These are phyloP conservation scores for Chelmon rostratus DNA, from an alignment of 2,797 vertebrate species.

Conservation along the genomic window DNA sequence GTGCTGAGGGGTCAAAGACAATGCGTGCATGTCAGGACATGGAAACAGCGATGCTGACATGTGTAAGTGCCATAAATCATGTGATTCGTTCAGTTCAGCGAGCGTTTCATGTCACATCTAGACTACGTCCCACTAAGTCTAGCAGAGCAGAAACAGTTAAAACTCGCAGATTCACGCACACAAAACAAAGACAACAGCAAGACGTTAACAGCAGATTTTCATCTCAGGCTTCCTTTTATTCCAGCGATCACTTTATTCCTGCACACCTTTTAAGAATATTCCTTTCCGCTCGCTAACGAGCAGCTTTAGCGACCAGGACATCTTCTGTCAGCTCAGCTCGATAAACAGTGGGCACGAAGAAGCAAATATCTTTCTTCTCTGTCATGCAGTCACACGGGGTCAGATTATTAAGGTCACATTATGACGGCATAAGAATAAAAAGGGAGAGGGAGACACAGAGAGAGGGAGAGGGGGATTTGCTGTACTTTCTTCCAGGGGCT, in stretches of 20 bases:
- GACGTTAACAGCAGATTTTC: constrained; percentile 23
- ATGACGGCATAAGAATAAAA: constrained; percentile 62
- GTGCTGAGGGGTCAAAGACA: constrained; percentile 10
- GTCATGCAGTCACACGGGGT: constrained; percentile 62
- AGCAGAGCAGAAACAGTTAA: constrained; percentile 15
- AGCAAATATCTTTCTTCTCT: constrained; percentile 50
- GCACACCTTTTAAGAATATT: constrained; percentile 21
- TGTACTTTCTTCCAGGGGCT: constrained; percentile 67
- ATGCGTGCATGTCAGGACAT: background rate
- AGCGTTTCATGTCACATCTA: constrained; percentile 21
- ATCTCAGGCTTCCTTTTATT: constrained; percentile 22
- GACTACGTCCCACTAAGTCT: constrained; percentile 7
- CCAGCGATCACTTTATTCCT: constrained; percentile 36
- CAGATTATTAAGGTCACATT: constrained; percentile 73
- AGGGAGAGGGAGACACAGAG: constrained; percentile 19
- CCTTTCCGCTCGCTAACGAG: constrained; percentile 25
- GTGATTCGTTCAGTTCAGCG: constrained; percentile 39
- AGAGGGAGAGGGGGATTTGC: constrained; percentile 56
- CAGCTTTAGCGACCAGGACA: constrained; percentile 28
- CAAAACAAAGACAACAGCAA: constrained; percentile 19
- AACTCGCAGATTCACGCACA: background rate
- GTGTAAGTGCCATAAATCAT: constrained; percentile 30
- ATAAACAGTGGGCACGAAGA: constrained; percentile 29
- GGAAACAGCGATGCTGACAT: constrained; percentile 16
- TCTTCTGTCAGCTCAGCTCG: constrained; percentile 48